Percentiles rank a stretch among this genome's conserved stretches.
These are phyloP conservation scores for Venusia cambrica DNA, from an alignment of 2,888 invertebrate genomes.

Conservation along the genomic window DNA sequence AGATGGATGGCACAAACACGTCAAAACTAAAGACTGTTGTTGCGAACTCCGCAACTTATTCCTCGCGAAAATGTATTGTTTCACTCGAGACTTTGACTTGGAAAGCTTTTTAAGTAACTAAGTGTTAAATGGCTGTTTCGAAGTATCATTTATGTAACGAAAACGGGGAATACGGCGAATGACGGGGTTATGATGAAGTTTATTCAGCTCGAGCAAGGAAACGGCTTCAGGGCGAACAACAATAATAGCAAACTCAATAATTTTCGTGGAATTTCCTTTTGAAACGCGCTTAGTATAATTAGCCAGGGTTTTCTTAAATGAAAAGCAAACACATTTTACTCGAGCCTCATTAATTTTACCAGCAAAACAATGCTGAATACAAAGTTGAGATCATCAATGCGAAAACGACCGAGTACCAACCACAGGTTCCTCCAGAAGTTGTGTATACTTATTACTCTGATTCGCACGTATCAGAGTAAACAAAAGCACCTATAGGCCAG, in stretches of 20 bases:
- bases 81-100: constrained; percentile 37
- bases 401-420: too few relatives aligned
- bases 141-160: constrained; percentile 33
- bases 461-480: too few relatives aligned
- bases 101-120: constrained; percentile 47
- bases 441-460: too few relatives aligned
- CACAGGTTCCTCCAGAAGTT: too few relatives aligned
- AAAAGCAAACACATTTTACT: constrained; percentile 15
- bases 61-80: constrained; percentile 46
- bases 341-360: constrained; percentile 12
- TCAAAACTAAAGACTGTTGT: constrained; percentile 60
- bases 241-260: constrained; percentile 18
- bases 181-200: constrained; percentile 25
- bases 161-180: constrained; percentile 19
- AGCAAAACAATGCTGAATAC: constrained; percentile 6
- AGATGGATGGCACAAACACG: constrained; percentile 73
- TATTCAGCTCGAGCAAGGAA: constrained; percentile 18
- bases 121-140: constrained; percentile 42
- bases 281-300: constrained; percentile 19
- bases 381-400: constrained; percentile 7
- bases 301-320: constrained; percentile 13
- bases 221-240: constrained; percentile 11
- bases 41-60: constrained; percentile 52
- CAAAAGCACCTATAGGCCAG: too few relatives aligned
- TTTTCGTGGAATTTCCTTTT: constrained; percentile 12